phyloP scores from a whole-genome alignment of 1,140 invertebrate species.

The Hesperophylax magnus region DNA sequence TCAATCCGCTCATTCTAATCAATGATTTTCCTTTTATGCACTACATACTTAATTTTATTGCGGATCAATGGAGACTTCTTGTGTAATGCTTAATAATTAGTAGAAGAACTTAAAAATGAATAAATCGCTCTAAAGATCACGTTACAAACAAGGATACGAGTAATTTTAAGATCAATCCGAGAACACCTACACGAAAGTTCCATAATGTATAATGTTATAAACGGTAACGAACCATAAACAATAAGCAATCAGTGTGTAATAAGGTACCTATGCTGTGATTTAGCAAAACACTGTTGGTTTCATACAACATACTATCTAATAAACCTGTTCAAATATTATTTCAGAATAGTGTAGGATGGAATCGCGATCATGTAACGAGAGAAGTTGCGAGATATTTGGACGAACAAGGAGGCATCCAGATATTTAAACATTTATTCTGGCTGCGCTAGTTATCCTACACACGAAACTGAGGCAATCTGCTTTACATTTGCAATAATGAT shows the following conservation, averaged over 20 bases:
- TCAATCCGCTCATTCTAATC: not conserved
- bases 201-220: too few relatives aligned
- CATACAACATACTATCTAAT: not conserved
- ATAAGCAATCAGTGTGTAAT: not conserved
- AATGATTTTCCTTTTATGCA: too few relatives aligned
- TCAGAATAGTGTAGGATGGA: not conserved
- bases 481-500: constrained; percentile 42
- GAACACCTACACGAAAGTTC: too few relatives aligned
- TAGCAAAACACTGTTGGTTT: not conserved
- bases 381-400: constrained; percentile 14
- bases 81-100: too few relatives aligned
- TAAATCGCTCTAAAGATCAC: too few relatives aligned
- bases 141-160: too few relatives aligned
- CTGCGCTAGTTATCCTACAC: constrained; percentile 17
- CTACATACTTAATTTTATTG: too few relatives aligned
- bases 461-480: constrained; percentile 14
- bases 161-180: too few relatives aligned
- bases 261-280: not conserved
- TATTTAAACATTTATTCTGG: constrained; percentile 14
- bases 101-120: too few relatives aligned
- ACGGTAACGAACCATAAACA: not conserved
- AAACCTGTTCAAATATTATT: constrained; percentile 10
- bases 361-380: not conserved
- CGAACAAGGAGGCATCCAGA: constrained; percentile 18
- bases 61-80: too few relatives aligned